Evolutionary conservation across 2,797 vertebrate genomes (phyloP), one percentile per base, ranked within the genome.

Genomic region (Anguilla obscura): DNA sequence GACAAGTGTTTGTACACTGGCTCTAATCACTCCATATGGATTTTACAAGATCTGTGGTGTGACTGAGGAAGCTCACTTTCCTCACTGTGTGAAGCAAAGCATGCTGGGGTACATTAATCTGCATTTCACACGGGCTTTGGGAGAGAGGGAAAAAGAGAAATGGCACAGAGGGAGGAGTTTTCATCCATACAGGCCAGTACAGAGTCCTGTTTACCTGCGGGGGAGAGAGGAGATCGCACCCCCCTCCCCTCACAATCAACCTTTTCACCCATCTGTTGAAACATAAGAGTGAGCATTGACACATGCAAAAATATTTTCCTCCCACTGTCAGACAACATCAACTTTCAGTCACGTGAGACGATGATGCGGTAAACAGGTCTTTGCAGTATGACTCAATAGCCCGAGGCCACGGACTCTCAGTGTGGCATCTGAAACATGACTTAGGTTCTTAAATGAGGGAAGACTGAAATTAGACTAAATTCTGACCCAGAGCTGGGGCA

Each of bases 401-500:
- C 76, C 5, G 33, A 50, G 40, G 24, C 21, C 7, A n/a, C 45
- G 18, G 79, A 50, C 24, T 82, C 16, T 80, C 10, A 7, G 74
- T 79, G 74, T 33, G 10, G 36, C 74, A 40, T 79, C 33, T 40
- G 74, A 79, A 79, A 45, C 3, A 6, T 40, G 40, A 36, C 71
- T 30, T 74, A 10, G 12, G 6, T 30, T 30, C 33, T 36, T 76
- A 16, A 76, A 76, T 45, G 30, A 40, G 33, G 33, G n/a, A n/a
- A 69, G 63, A 69, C 63, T 80, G 90, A 87, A 87, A 86, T 58
- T 48, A 87, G 82, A 83, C 86, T 60, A 60, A 71, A 69, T 79
- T 84, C 86, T 88, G 45, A 76, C 71, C 30, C 33, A 69, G 24
- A 27, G 63, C 24, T n/a, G 3, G 63, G 63, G 74, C 14, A 6